Base-by-base conservation (phyloP, 2,888 invertebrate species). In the Vesta saturnalis region DNA sequence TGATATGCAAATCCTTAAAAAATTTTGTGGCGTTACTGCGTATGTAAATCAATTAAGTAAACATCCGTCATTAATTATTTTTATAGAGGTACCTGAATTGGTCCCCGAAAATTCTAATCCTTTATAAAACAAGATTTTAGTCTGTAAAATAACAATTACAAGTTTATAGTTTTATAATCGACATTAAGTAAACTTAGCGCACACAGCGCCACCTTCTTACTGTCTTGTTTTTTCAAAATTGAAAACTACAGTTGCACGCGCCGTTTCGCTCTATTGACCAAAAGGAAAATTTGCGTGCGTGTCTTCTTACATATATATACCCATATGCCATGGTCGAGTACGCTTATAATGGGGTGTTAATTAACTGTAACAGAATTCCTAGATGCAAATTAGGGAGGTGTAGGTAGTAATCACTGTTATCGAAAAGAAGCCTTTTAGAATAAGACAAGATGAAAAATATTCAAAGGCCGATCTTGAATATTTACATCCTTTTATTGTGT, bases 201-300 rank as follows among this genome's bases (percentile, higher is more conserved):
- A 30, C 12, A 12, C n/a, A 43, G 2, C 2, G 43, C 43, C 43
- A 12, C 43, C 43, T 10, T 14, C n/a, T 12, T 12, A n/a, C 4
- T 30, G 30, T 3, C 43, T 43, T 10, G 10, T 43, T 43, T 43
- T 43, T 43, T 15, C 35, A 52, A 35, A 49, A n/a, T n/a, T n/a
- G 35, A 52, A 19, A 52, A 52, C n/a, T 52, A 30, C 60, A 52
- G 60, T 54, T 60, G 52, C 60, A 54, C 52, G 52, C 60, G 56
- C 21, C 60, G 60, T 60, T 60, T 60, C 60, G 60, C 60, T 19
- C 52, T 54, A 49, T 35, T 54, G 18, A 52, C 16, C 60, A 60
- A 60, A 60, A 52, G 60, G 49, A 16, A 21, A 21, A 43, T 14
- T n/a, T n/a, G n/a, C n/a, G n/a, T n/a, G n/a, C n/a, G n/a, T n/a